Conservation (phyloP, 2,888 invertebrate genomes). For the Drosophila anceps region DNA sequence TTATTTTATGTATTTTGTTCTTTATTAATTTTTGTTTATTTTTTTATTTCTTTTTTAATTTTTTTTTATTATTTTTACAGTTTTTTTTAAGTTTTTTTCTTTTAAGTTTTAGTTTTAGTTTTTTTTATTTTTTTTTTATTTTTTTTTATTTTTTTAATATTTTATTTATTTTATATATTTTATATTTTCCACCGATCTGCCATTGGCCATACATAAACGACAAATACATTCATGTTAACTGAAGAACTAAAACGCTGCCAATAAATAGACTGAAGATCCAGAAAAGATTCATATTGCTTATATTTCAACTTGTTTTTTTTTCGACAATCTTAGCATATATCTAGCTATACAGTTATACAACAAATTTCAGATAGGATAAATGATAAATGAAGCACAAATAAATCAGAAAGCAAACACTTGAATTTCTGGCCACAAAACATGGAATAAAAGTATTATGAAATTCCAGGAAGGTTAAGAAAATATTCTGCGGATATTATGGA, state of each 20-base stretch:
- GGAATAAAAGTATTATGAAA: constrained; percentile 17
- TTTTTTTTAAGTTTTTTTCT: too few species aligned
- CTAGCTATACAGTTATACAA: neutral
- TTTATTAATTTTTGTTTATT: too few species aligned
- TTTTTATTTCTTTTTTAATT: too few species aligned
- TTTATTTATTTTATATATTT: too few species aligned
- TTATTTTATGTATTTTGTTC: too few species aligned
- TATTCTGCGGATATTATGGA: constrained; percentile 14
- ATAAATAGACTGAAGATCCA: neutral
- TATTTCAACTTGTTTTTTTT: neutral
- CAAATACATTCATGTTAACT: too few species aligned
- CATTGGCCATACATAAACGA: too few species aligned
- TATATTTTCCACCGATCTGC: too few species aligned
- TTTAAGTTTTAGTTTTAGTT: too few species aligned
- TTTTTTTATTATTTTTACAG: too few species aligned
- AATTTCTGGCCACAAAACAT: constrained; percentile 3
- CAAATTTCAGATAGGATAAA: neutral
- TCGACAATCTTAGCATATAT: neutral
- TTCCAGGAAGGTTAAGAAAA: constrained; percentile 20
- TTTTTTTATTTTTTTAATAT: too few species aligned
- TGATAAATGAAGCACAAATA: neutral
- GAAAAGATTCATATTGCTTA: neutral
- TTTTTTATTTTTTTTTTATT: neutral
- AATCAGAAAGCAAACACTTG: neutral
- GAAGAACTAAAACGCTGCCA: too few species aligned